Percentiles rank a stretch among this genome's conserved stretches.
Conservation (phyloP, 2,113 vertebrate genomes). For the Bubo scandiacus region DNA sequence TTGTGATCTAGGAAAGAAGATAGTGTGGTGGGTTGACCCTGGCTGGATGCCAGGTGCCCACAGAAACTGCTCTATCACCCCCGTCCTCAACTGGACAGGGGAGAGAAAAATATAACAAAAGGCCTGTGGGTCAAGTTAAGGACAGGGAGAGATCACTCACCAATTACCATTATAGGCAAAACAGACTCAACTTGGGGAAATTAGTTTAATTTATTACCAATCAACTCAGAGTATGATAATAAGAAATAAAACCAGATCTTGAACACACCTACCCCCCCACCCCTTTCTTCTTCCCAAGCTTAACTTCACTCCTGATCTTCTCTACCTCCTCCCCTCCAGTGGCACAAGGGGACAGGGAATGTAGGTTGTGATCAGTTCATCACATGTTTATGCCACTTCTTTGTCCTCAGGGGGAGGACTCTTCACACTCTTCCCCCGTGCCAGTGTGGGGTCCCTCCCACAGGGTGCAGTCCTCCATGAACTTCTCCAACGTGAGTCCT, state of each 20-base stretch:
- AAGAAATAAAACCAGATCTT: not conserved
- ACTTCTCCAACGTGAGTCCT: not conserved
- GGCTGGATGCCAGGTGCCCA: not conserved
- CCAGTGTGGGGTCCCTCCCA: not conserved
- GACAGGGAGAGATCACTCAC: not conserved
- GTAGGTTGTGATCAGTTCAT: not conserved
- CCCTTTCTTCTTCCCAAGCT: not conserved
- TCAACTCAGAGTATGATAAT: not conserved
- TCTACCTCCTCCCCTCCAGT: not conserved
- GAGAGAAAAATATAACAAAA: not conserved
- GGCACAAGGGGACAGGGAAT: not conserved
- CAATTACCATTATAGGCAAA: not conserved
- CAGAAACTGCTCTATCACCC: not conserved
- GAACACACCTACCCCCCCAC: not conserved
- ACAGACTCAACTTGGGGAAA: not conserved
- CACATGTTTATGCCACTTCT: not conserved
- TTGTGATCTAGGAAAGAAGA: not conserved
- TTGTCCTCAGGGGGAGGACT: not conserved
- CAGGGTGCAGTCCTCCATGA: not conserved
- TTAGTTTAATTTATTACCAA: not conserved
- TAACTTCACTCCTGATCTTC: not conserved
- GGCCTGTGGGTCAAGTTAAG: not conserved
- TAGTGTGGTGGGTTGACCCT: not conserved
- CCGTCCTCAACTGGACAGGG: not conserved
- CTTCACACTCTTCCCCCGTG: not conserved